These are phyloP conservation scores for Unio pictorum DNA, from an alignment of 2,888 invertebrate species.

Conservation along the genomic window DNA sequence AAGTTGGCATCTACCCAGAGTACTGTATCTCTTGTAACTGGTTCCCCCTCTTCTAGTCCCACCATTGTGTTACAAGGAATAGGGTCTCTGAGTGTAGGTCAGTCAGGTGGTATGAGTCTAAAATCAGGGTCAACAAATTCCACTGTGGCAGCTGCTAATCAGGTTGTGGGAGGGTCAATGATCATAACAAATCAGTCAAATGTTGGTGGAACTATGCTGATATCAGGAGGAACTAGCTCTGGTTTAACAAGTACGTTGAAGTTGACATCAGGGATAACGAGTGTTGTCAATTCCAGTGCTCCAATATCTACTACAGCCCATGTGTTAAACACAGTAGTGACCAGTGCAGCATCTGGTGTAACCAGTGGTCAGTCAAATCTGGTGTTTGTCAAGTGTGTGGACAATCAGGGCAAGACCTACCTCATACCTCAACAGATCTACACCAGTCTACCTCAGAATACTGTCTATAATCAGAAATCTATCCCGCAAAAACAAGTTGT, in stretches of 20 bases:
- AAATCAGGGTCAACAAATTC: no score
- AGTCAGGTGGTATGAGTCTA: not conserved
- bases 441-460: slow-evolving; percentile 14
- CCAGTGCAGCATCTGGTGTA: slow-evolving; percentile 9
- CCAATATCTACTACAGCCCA: not conserved
- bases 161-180: no score
- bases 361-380: slow-evolving; percentile 12
- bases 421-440: slow-evolving; percentile 57
- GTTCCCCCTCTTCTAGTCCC: slow-evolving; percentile 1
- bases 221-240: no score
- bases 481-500: not conserved
- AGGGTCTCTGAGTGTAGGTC: slow-evolving; percentile 20
- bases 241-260: not conserved
- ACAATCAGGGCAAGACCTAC: slow-evolving; percentile 56
- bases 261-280: slow-evolving; percentile 3
- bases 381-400: slow-evolving; percentile 48
- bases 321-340: slow-evolving; percentile 6
- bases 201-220: no score
- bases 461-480: slow-evolving; percentile 1
- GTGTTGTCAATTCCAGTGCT: not conserved
- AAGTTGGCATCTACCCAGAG: not conserved
- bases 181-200: no score
- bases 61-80: slow-evolving; percentile 23
- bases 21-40: not conserved
- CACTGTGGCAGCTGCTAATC: no score